These are phyloP conservation scores for Pasiphila rectangulata DNA, from an alignment of 2,888 invertebrate species.

Conservation along the genomic window DNA sequence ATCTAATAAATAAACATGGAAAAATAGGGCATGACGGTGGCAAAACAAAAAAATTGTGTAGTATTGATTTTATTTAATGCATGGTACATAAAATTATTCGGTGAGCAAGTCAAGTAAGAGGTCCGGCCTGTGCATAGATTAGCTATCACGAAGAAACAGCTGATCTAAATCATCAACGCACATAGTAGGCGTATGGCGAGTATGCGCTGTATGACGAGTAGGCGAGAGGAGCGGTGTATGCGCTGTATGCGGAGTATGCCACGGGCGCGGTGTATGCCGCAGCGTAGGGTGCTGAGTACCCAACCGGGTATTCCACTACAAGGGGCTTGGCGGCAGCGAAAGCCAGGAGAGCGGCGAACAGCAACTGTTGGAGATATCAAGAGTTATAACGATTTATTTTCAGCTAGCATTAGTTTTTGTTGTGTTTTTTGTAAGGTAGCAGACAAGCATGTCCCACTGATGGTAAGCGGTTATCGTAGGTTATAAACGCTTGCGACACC, in stretches of 20 bases:
- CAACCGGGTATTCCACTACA: constrained; percentile 60
- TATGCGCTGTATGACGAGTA: constrained; percentile 60
- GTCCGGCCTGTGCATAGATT: too few species aligned
- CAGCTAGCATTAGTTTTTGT: too few species aligned
- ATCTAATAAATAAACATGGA: too few species aligned
- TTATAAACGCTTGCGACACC: too few species aligned
- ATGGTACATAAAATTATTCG: constrained; percentile 6
- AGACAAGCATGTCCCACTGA: too few species aligned
- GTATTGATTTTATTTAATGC: too few species aligned
- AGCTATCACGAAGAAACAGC: too few species aligned
- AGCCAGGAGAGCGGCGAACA: constrained; percentile 78
- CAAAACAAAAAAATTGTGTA: too few species aligned
- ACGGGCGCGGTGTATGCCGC: constrained; percentile 78
- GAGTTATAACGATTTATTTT: too few species aligned
- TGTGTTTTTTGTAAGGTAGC: too few species aligned
- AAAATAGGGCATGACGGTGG: too few species aligned
- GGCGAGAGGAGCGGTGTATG: constrained; percentile 49
- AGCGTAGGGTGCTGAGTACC: constrained; percentile 69
- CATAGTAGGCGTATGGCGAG: constrained; percentile 62
- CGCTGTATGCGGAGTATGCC: constrained; percentile 52
- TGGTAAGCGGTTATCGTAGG: too few species aligned
- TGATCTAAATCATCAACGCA: constrained; percentile 53
- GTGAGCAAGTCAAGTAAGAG: constrained; percentile 10
- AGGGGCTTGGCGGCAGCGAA: constrained; percentile 75
- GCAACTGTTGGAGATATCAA: constrained; percentile 43